phyloP scores from a whole-genome alignment of 2,113 vertebrate species.

The Colinus virginianus region DNA sequence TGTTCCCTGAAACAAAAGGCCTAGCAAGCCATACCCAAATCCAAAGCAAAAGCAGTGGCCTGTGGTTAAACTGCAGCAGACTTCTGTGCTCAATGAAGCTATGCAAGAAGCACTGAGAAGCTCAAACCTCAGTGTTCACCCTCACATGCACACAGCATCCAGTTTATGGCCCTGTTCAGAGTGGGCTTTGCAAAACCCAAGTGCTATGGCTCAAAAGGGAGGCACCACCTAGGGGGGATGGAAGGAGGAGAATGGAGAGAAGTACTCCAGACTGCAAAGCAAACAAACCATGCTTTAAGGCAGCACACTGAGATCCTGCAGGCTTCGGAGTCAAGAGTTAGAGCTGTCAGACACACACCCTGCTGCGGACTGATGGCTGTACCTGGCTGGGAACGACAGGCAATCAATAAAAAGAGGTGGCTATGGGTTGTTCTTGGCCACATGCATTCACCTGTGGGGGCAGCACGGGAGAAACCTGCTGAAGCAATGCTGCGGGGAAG shows the following conservation, averaged over 20 bases:
- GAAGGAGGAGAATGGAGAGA: neutral
- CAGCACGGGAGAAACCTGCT: neutral
- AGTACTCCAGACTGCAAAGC: neutral
- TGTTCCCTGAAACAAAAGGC: neutral
- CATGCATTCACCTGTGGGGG: neutral
- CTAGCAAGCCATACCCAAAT: neutral
- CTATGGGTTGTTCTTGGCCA: neutral
- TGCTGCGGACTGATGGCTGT: neutral
- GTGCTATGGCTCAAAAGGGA: neutral
- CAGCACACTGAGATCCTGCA: neutral
- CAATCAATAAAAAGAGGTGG: neutral
- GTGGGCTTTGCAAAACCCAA: neutral
- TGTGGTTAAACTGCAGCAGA: neutral
- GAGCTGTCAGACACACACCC: neutral
- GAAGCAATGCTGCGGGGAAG: neutral
- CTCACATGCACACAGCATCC: rapidly evolving
- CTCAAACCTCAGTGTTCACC: neutral
- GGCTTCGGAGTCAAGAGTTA: neutral
- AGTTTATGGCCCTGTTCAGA: neutral
- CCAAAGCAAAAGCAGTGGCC: neutral
- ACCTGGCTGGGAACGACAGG: neutral
- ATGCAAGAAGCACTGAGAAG: neutral
- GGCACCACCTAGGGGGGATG: neutral
- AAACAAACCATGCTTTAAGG: neutral
- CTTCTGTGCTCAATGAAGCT: neutral